Base-by-base conservation (phyloP, 2,797 vertebrate genomes). In the Xerus rutilus region DNA sequence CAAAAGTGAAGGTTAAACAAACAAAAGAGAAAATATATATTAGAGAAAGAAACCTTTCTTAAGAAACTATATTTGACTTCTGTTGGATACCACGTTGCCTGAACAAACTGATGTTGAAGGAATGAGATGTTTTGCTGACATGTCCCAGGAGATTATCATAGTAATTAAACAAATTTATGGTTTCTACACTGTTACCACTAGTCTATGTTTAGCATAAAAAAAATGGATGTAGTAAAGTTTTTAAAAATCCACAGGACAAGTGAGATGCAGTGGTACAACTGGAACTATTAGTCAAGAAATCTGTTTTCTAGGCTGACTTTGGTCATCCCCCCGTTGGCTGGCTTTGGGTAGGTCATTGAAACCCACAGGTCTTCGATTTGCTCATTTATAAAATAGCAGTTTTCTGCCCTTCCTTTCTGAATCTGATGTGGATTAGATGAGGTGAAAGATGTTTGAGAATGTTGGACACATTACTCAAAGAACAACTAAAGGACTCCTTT, bases 311-410 rank as follows among this genome's bases (percentile, higher is more conserved):
- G 28, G 72, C 18, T 21, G 43, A 10, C 13, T 32, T 70, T 45
- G 45, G 62, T 59, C 23, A n/a, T 3, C 15, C 18, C n/a, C 13
- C 86, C 54, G 32, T 14, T 74, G 35, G 32, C 39, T 9, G 28
- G 28, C 72, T 45, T 21, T 94, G 30, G 49, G 7, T 47, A 47
- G 7, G 62, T 86, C 47, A 47, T 62, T 73, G 88, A 89, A 85
- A 49, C 39, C 7, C 11, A 59, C 77, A n/a, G 12, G 20, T 57
- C 45, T 57, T 72, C 23, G n/a, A 86, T 84, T 47, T 84, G 32
- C 59, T 81, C 52, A 57, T 70, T 18, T 78, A 20, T 89, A 65
- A 96, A 96, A 92, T 39, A 87, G 20, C 21, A 64, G 65, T 18
- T 39, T n/a, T 54, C 54, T 1, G 0, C 43, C 17, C 18, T 81